phyloP scores from a whole-genome alignment of 2,797 vertebrate species.

The Australoheros facetus region DNA sequence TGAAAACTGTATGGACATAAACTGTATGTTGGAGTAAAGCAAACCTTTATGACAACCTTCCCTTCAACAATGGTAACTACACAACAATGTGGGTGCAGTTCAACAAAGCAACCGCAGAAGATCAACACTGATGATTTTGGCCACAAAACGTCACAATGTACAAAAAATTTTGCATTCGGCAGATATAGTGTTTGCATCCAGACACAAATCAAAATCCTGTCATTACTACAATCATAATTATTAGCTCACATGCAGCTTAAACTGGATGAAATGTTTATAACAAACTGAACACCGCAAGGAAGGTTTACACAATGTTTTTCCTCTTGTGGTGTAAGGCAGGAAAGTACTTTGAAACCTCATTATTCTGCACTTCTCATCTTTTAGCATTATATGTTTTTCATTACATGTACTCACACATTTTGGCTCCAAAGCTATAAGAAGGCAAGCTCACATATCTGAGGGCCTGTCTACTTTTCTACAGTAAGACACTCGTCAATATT shows the following conservation, averaged over 20 bases:
- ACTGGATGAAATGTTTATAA: conserved; percentile 25
- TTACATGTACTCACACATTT: conserved; percentile 28
- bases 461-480: not conserved
- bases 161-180: not conserved
- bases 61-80: not conserved
- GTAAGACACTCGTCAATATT: not conserved
- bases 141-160: not conserved
- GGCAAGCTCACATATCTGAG: conserved; percentile 7
- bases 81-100: not conserved
- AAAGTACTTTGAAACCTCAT: conserved; percentile 7
- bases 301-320: not conserved
- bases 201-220: not conserved
- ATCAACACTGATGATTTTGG: conserved; percentile 41
- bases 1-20: conserved; percentile 6
- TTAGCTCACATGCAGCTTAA: not conserved
- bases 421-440: conserved; percentile 50
- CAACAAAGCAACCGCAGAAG: not conserved
- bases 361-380: conserved; percentile 7
- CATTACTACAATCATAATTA: not conserved
- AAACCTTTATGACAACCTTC: not conserved
- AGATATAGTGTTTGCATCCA: conserved; percentile 17
- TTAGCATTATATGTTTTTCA: not conserved
- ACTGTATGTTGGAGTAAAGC: not conserved
- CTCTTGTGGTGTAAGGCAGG: conserved; percentile 20
- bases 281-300: not conserved